Conservation (phyloP, 2,888 invertebrate genomes). For the Schizaphis graminum region DNA sequence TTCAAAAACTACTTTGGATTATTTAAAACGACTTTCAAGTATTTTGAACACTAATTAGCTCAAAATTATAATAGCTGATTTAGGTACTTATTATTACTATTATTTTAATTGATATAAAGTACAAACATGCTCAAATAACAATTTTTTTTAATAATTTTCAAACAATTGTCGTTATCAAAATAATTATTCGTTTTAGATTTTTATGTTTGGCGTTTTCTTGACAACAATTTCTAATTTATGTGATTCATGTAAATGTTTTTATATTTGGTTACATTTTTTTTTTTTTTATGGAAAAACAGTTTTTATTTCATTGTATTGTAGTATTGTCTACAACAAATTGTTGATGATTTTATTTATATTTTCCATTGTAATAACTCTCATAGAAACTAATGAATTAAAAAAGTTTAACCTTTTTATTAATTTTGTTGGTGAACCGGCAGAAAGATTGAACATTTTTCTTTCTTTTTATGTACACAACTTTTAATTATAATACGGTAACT, state of each 20-base stretch:
- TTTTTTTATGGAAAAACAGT: neutral
- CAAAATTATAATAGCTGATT: too few relatives aligned
- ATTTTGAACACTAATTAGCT: too few relatives aligned
- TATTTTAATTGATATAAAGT: too few relatives aligned
- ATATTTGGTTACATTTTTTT: neutral
- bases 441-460: constrained; percentile 28
- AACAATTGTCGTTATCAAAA: neutral
- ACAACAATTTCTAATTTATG: constrained; percentile 2
- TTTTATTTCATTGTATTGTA: constrained; percentile 27
- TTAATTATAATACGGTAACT: constrained; percentile 34
- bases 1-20: too few relatives aligned
- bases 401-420: constrained; percentile 27
- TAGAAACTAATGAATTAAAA: constrained; percentile 26
- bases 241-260: neutral
- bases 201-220: neutral
- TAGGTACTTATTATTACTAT: too few relatives aligned
- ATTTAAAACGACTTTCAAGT: too few relatives aligned
- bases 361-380: neutral
- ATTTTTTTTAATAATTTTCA: too few relatives aligned
- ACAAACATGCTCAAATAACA: too few relatives aligned
- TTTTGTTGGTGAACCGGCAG: neutral
- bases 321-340: constrained; percentile 20
- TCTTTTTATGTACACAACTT: constrained; percentile 11
- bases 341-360: constrained; percentile 21
- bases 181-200: neutral